Evolutionary conservation across 2,888 invertebrate species (phyloP).

Genomic region (Chalcosyrphus nemorum): DNA sequence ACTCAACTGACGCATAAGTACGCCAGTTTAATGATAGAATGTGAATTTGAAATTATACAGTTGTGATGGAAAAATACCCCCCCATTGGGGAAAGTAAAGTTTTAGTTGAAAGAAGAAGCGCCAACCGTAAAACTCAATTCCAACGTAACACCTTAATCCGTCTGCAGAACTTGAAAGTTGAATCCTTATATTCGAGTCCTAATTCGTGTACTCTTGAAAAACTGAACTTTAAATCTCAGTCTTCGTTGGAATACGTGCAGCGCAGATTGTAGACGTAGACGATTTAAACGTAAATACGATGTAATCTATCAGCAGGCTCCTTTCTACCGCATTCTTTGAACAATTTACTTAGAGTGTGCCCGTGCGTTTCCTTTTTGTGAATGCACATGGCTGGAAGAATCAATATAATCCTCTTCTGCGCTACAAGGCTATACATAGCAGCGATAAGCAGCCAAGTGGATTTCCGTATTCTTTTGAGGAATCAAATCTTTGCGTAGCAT

Average conservation of each 20-base stretch:
- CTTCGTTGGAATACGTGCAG: background rate
- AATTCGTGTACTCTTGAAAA: background rate
- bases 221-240: background rate
- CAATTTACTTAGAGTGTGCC: constrained; percentile 41
- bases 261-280: background rate
- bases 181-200: background rate
- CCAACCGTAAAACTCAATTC: background rate
- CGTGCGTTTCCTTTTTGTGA: constrained; percentile 17
- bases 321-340: constrained; percentile 44
- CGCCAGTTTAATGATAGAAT: background rate
- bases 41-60: constrained; percentile 4
- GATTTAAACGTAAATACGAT: constrained; percentile 6
- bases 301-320: constrained; percentile 11
- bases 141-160: background rate
- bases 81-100: too few relatives aligned
- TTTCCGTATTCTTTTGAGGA: constrained; percentile 50
- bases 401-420: constrained; percentile 40
- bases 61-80: background rate
- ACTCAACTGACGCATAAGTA: background rate
- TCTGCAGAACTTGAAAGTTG: background rate
- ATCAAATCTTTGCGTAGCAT: constrained; percentile 62
- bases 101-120: too few relatives aligned
- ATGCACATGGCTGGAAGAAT: constrained; percentile 53
- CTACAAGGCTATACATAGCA: background rate
- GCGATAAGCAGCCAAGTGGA: constrained; percentile 1